Percentiles rank a stretch among this genome's conserved stretches.
phyloP scores from a whole-genome alignment of 1,140 invertebrate species.

The Leptonema lineaticorne region DNA sequence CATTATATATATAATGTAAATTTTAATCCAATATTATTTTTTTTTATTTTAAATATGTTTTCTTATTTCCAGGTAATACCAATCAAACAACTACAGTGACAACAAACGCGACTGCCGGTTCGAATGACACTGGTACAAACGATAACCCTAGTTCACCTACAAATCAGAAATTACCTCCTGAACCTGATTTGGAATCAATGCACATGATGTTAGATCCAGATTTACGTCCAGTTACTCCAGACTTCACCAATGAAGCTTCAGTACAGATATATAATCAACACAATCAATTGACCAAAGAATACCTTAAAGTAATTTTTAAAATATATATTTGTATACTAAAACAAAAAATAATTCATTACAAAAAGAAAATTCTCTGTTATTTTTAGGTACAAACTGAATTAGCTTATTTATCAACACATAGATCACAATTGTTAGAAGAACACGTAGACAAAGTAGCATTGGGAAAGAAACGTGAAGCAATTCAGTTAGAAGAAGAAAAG shows the following conservation, averaged over 20 bases:
- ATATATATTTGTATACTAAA: not conserved
- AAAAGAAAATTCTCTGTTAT: constrained; percentile 36
- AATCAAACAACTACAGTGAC: constrained; percentile 46
- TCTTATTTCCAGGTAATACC: constrained; percentile 47
- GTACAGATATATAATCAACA: constrained; percentile 83
- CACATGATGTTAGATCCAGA: constrained; percentile 76
- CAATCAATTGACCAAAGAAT: constrained; percentile 74
- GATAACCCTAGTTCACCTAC: constrained; percentile 35
- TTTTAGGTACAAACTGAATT: constrained; percentile 76
- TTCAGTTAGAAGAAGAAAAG: constrained; percentile 73
- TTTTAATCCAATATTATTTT: too few relatives aligned
- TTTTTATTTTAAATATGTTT: too few relatives aligned
- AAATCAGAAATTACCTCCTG: constrained; percentile 48
- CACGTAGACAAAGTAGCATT: constrained; percentile 63
- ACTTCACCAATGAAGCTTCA: constrained; percentile 74
- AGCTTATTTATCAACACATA: constrained; percentile 67
- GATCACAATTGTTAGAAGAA: constrained; percentile 66
- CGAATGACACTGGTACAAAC: constrained; percentile 42
- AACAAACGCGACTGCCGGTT: constrained; percentile 39
- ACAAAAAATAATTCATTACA: too few relatives aligned
- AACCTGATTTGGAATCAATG: constrained; percentile 68
- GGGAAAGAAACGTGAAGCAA: constrained; percentile 62
- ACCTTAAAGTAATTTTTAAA: constrained; percentile 60
- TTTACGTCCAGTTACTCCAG: constrained; percentile 77
- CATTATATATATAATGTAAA: too few relatives aligned